A percentile compares a stretch with the other conserved stretches of the same genome.
phyloP scores from a whole-genome alignment of 2,113 vertebrate genomes.

The Corydoras maculifer region DNA sequence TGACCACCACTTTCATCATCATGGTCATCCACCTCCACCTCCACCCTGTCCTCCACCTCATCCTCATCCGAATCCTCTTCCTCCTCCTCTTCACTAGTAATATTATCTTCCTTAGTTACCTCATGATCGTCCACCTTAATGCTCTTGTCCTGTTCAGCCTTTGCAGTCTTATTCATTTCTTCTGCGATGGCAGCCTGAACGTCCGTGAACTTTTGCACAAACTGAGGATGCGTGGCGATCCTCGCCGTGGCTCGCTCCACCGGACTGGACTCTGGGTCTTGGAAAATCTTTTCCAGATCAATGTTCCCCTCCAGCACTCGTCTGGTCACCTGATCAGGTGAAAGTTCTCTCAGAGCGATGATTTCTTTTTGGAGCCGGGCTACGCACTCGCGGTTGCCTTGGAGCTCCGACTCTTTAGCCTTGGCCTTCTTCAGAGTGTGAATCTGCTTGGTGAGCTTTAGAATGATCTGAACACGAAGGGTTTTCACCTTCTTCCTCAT shows the following conservation, averaged over 20 bases:
- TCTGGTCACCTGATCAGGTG: conserved; percentile 77
- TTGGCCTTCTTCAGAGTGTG: conserved; percentile 76
- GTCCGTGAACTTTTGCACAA: conserved; percentile 33
- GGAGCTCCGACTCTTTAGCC: conserved; percentile 67
- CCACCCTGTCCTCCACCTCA: background rate
- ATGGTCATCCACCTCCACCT: background rate
- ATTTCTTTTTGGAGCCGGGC: conserved; percentile 83
- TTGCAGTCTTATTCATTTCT: conserved; percentile 21
- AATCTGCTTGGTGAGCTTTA: conserved; percentile 78
- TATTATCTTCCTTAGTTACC: background rate
- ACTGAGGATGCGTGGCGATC: conserved; percentile 67
- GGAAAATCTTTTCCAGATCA: conserved; percentile 76
- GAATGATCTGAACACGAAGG: conserved; percentile 75
- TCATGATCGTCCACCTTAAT: background rate
- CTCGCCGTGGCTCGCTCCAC: conserved; percentile 76
- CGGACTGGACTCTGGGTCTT: conserved; percentile 71
- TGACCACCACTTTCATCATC: background rate
- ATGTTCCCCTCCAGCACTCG: conserved; percentile 73
- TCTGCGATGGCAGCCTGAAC: conserved; percentile 14
- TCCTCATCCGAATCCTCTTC: background rate
- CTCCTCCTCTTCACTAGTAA: too few species aligned
- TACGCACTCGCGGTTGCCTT: conserved; percentile 76
- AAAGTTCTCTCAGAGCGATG: conserved; percentile 77
- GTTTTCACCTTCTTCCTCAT: conserved; percentile 95
- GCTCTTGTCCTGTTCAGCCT: background rate